Percentiles rank a stretch among this genome's conserved stretches.
Evolutionary conservation across 2,888 invertebrate species (phyloP).

Genomic region (Aquatica leii): DNA sequence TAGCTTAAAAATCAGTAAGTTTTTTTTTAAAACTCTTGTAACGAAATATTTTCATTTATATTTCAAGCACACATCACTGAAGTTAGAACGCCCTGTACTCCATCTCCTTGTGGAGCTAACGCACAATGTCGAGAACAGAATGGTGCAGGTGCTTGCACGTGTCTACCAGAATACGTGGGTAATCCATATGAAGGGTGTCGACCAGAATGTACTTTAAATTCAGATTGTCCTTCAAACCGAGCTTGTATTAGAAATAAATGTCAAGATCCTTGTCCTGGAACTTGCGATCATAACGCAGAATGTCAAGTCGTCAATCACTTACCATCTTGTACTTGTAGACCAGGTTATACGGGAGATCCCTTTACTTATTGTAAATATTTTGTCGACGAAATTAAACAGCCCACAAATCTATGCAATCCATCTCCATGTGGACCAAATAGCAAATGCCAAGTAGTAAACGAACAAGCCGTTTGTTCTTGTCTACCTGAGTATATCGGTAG

Average conservation of each 20-base stretch:
- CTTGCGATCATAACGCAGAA: conserved; percentile 76
- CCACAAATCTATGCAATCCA: conserved; percentile 71
- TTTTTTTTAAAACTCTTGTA: background rate
- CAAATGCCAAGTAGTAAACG: conserved; percentile 71
- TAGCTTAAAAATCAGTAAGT: conserved; percentile 54
- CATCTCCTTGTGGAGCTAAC: conserved; percentile 72
- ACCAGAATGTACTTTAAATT: conserved; percentile 76
- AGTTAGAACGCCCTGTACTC: conserved; percentile 67
- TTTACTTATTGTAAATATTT: conserved; percentile 73
- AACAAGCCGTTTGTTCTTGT: conserved; percentile 70
- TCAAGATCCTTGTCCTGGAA: conserved; percentile 74
- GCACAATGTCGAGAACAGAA: conserved; percentile 66
- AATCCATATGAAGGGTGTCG: conserved; percentile 69
- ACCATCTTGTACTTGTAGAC: conserved; percentile 73
- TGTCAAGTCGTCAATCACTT: conserved; percentile 78
- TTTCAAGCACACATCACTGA: conserved; percentile 49
- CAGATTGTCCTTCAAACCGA: conserved; percentile 73
- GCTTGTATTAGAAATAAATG: conserved; percentile 77
- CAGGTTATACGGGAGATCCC: conserved; percentile 71
- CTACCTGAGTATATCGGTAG: conserved; percentile 66
- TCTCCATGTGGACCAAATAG: conserved; percentile 84
- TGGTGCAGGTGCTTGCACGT: conserved; percentile 68
- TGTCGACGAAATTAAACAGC: conserved; percentile 68
- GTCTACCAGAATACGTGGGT: conserved; percentile 68
- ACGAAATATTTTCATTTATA: background rate